These are phyloP conservation scores for Platynereis dumerilii DNA, from an alignment of 2,888 invertebrate species.

Conservation along the genomic window DNA sequence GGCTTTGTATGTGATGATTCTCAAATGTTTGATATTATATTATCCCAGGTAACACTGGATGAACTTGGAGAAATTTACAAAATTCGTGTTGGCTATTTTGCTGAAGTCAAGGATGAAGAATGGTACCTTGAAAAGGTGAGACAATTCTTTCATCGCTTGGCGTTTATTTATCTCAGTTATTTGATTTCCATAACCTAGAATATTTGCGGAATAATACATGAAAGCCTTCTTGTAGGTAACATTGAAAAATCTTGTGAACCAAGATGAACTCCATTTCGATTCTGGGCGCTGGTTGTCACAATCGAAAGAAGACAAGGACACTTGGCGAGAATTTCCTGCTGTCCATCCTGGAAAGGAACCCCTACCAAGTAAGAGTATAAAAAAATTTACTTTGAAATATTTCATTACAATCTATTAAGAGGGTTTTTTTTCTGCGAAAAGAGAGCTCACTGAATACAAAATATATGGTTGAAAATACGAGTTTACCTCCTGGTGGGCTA, in stretches of 20 bases:
- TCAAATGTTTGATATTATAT: no score
- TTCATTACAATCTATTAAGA: no score
- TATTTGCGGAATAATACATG: no score
- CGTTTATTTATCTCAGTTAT: no score
- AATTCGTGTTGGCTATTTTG: slow-evolving; percentile 49
- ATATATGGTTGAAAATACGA: no score
- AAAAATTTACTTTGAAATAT: no score
- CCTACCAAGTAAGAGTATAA: slow-evolving; percentile 51
- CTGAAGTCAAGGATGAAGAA: slow-evolving; percentile 36
- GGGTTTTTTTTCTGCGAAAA: no score
- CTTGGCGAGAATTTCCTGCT: slow-evolving; percentile 53
- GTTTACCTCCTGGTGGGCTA: no score
- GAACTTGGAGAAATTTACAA: slow-evolving; percentile 48
- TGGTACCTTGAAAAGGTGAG: slow-evolving; percentile 53
- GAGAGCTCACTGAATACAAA: no score
- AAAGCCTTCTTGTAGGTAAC: slow-evolving; percentile 41
- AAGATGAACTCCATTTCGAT: slow-evolving; percentile 42
- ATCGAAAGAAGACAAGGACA: slow-evolving; percentile 51
- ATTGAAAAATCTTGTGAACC: slow-evolving; percentile 34
- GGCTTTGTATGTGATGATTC: no score
- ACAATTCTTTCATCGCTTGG: no score
- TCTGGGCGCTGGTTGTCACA: slow-evolving; percentile 56
- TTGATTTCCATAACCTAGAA: no score
- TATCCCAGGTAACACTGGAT: slow-evolving; percentile 38
- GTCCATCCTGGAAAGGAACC: slow-evolving; percentile 39